These are phyloP conservation scores for Zophobas morio DNA, from an alignment of 1,140 invertebrate genomes.

Conservation along the genomic window DNA sequence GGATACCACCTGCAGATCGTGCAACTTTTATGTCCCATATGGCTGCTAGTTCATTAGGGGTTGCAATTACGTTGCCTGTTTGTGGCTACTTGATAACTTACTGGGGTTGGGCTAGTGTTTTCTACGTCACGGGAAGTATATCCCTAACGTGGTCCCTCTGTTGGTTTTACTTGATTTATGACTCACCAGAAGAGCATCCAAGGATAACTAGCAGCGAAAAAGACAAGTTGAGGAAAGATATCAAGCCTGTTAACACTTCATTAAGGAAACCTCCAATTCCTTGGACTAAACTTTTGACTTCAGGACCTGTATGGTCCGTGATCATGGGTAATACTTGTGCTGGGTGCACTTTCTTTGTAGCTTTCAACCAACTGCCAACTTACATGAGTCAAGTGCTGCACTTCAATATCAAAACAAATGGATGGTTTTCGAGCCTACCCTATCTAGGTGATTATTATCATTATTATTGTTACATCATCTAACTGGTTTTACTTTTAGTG, in stretches of 20 bases:
- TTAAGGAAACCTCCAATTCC: slow-evolving; percentile 76
- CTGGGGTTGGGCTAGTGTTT: too few relatives aligned
- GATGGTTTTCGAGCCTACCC: slow-evolving; percentile 86
- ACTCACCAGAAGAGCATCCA: slow-evolving; percentile 87
- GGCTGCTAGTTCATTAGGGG: slow-evolving; percentile 81
- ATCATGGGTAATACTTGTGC: slow-evolving; percentile 88
- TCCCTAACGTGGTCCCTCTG: slow-evolving; percentile 75
- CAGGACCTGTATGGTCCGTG: slow-evolving; percentile 90
- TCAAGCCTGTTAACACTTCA: background rate
- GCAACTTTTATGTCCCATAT: slow-evolving; percentile 87
- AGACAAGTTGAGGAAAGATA: slow-evolving; percentile 73
- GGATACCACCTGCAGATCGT: slow-evolving; percentile 89
- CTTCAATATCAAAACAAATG: slow-evolving; percentile 87
- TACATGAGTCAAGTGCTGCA: slow-evolving; percentile 91
- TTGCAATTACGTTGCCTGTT: too few relatives aligned
- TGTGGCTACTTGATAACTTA: too few relatives aligned
- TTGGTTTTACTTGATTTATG: slow-evolving; percentile 88
- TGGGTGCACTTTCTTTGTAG: slow-evolving; percentile 94
- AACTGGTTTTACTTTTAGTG: slow-evolving; percentile 7
- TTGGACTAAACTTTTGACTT: slow-evolving; percentile 84
- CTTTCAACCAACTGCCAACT: slow-evolving; percentile 91
- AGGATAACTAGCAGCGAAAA: slow-evolving; percentile 85
- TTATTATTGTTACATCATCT: background rate
- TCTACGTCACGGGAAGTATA: slow-evolving; percentile 70
- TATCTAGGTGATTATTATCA: slow-evolving; percentile 73